Evolutionary conservation across 2,888 invertebrate genomes (phyloP).

Genomic region (Aquatica leii): DNA sequence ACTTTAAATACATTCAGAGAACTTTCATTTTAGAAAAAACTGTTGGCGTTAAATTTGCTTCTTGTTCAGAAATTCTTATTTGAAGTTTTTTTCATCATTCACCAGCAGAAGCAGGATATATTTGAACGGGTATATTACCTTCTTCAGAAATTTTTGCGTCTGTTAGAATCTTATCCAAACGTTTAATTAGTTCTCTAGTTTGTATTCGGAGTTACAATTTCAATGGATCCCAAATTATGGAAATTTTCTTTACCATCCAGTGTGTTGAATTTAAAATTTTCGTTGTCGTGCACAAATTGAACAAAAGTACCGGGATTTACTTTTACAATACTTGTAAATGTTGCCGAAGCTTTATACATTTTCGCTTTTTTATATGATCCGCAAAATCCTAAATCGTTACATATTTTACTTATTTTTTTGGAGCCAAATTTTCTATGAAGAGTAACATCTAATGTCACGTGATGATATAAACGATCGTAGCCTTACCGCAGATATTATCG

Average conservation of each 20-base stretch:
- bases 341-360: conserved; percentile 11
- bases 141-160: background rate
- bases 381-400: background rate
- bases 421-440: conserved; percentile 6
- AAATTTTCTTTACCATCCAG: background rate
- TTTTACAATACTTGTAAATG: conserved; percentile 1
- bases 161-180: conserved; percentile 4
- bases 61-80: background rate
- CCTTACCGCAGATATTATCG: conserved; percentile 11
- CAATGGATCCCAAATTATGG: background rate
- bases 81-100: background rate
- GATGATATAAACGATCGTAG: conserved; percentile 1
- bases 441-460: conserved; percentile 2
- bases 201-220: conserved; percentile 5
- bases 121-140: background rate
- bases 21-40: no score
- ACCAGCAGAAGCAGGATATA: background rate
- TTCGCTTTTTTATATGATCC: conserved; percentile 10
- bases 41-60: background rate
- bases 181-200: conserved; percentile 10
- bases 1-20: conserved; percentile 10
- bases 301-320: conserved; percentile 6
- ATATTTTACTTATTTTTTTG: conserved; percentile 1
- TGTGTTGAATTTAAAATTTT: background rate
- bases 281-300: background rate